Base-by-base conservation (phyloP, 2,797 vertebrate species). In the Anguilla marmorata region DNA sequence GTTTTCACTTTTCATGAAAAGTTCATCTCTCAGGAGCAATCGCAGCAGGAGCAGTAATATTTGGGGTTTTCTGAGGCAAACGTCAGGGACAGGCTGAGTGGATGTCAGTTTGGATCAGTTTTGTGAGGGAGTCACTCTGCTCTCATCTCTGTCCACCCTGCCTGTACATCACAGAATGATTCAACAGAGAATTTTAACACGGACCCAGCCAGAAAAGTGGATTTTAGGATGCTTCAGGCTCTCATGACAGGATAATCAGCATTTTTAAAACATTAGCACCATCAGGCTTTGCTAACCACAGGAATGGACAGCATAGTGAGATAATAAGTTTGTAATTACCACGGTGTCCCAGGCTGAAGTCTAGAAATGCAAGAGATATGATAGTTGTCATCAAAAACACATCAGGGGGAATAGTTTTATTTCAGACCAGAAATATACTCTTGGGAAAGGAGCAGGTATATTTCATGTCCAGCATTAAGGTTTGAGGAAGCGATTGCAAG, bases 31-130 rank as follows among this genome's bases (percentile, higher is more conserved):
- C 37, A 30, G 12, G 74, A 37, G 69, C 3, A 74, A 19, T 33
- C 14, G 11, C 12, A 2, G 33, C 74, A 76, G 74, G 30, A 41
- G 33, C 14, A 41, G 30, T 19, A 41, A 19, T 41, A 76, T 76
- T 76, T 76, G 33, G 33, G 74, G 74, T 76, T 41, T 76, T 76
- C 37, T 41, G 33, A 76, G 33, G 9, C n/a, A 3, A 76, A 6
- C 24, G 4, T 37, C 33, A 37, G 16, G 74, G 74, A 16, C 30
- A 19, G 30, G 33, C 74, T 37, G 74, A 76, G 33, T 76, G 16
- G 3, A 76, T 76, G 33, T 76, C 74, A 76, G 9, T 76, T 76
- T 76, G 30, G 74, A 76, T 76, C 74, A 76, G 74, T 19, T 33
- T 72, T 37, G 41, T 41, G 37, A 37, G 74, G 74, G 74, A 33